These are phyloP conservation scores for Gibbula magus DNA, from an alignment of 2,888 invertebrate genomes.

Conservation along the genomic window DNA sequence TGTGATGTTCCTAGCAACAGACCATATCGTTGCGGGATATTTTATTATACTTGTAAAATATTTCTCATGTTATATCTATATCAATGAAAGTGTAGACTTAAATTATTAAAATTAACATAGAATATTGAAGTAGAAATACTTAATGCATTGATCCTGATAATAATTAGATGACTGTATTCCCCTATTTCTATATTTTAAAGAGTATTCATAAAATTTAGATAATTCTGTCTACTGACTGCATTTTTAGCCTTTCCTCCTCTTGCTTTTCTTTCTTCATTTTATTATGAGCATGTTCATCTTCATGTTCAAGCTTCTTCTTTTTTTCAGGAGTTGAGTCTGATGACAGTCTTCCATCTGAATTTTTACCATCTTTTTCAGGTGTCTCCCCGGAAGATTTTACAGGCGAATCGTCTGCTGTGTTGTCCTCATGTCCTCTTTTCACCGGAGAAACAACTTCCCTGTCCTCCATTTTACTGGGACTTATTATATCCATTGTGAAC, in stretches of 20 bases:
- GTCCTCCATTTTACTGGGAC: slow-evolving; percentile 10
- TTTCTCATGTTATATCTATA: no score
- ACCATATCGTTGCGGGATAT: no score
- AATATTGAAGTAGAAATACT: no score
- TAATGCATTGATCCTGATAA: no score
- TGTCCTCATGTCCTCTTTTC: neutral
- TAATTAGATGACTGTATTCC: no score
- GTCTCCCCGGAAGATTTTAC: slow-evolving; percentile 23
- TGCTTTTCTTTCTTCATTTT: slow-evolving; percentile 80
- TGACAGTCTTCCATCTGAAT: slow-evolving; percentile 1
- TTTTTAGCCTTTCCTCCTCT: slow-evolving; percentile 95
- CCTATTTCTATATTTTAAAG: no score
- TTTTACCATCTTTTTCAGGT: slow-evolving; percentile 19
- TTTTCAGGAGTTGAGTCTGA: slow-evolving; percentile 41
- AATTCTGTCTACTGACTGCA: slow-evolving; percentile 85
- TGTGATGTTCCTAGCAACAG: no score
- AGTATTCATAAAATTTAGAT: no score
- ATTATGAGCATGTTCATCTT: slow-evolving; percentile 49
- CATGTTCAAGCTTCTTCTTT: slow-evolving; percentile 60
- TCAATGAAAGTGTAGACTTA: no score
- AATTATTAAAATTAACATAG: no score
- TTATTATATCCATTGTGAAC: neutral
- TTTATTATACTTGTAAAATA: no score
- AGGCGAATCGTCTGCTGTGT: neutral
- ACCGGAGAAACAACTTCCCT: neutral